These are phyloP conservation scores for Oncorhynchus nerka DNA, from an alignment of 2,113 vertebrate genomes.

Conservation along the genomic window DNA sequence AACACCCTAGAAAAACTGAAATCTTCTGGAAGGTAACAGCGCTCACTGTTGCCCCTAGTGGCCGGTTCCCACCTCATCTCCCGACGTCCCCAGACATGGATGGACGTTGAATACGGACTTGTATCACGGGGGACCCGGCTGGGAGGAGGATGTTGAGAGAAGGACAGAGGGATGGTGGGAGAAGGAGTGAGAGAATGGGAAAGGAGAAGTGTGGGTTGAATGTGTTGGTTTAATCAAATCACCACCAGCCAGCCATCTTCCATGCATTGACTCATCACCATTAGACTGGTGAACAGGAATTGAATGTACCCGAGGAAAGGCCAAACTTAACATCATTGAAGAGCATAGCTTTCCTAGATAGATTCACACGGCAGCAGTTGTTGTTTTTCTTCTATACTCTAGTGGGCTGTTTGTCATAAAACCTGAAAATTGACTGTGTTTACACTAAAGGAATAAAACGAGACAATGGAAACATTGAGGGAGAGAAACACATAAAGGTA, in stretches of 20 bases:
- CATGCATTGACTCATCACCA: not conserved
- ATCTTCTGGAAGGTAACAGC: accelerated
- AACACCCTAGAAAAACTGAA: too few relatives aligned
- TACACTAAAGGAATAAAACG: not conserved
- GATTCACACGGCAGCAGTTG: not conserved
- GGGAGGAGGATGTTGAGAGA: not conserved
- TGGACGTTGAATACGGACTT: too few relatives aligned
- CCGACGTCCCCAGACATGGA: too few relatives aligned
- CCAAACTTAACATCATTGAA: not conserved
- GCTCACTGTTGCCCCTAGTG: too few relatives aligned
- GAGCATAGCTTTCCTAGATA: not conserved
- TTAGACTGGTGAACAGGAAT: slow-evolving; percentile 10
- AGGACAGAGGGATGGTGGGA: not conserved
- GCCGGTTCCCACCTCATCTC: too few relatives aligned
- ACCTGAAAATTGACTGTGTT: not conserved
- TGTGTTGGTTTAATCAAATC: not conserved
- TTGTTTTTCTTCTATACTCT: not conserved
- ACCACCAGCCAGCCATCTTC: not conserved
- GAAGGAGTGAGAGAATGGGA: not conserved
- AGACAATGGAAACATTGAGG: not conserved
- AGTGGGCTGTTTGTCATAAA: not conserved
- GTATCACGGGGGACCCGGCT: not conserved
- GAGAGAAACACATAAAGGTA: not conserved
- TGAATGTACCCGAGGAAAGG: not conserved
- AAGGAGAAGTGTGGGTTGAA: slow-evolving; percentile 10